A percentile compares a stretch with the other conserved stretches of the same genome.
phyloP scores from a whole-genome alignment of 2,113 vertebrate genomes.

The Microcebus tavaratra region DNA sequence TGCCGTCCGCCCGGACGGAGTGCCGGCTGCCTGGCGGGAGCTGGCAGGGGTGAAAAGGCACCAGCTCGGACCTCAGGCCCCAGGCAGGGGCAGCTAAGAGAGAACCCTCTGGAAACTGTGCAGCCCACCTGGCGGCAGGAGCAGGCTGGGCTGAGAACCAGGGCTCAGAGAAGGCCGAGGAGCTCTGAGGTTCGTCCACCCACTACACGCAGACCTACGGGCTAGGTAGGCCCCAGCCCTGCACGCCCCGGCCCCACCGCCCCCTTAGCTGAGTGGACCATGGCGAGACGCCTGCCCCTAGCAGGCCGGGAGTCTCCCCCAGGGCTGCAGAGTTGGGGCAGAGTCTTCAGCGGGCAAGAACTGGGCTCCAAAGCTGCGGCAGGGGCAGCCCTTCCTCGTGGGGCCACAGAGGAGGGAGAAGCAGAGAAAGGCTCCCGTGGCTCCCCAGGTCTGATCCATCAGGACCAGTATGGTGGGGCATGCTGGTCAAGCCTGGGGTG shows the following conservation, averaged over 20 bases:
- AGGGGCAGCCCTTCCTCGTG: not conserved
- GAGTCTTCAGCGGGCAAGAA: not conserved
- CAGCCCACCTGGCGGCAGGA: not conserved
- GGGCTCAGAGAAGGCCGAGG: not conserved
- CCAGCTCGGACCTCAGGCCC: fast-evolving
- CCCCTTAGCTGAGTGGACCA: not conserved
- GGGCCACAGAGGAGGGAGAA: not conserved
- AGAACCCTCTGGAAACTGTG: too few relatives aligned
- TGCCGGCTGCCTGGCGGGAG: conserved; percentile 79
- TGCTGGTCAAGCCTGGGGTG: not conserved
- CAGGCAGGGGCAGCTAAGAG: fast-evolving
- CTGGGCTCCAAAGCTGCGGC: not conserved
- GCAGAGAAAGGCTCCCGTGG: not conserved
- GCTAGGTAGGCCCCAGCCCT: not conserved
- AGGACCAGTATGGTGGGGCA: not conserved
- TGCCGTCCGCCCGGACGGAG: conserved; percentile 89
- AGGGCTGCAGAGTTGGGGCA: not conserved
- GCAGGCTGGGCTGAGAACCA: not conserved
- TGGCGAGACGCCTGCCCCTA: not conserved
- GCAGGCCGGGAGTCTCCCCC: not conserved
- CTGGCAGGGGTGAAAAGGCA: conserved; percentile 71
- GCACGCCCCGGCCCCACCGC: not conserved
- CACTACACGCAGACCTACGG: not conserved
- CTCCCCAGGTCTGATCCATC: not conserved
- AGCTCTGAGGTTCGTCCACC: not conserved